phyloP scores from a whole-genome alignment of 2,888 invertebrate species.

The Hemithea aestivaria region DNA sequence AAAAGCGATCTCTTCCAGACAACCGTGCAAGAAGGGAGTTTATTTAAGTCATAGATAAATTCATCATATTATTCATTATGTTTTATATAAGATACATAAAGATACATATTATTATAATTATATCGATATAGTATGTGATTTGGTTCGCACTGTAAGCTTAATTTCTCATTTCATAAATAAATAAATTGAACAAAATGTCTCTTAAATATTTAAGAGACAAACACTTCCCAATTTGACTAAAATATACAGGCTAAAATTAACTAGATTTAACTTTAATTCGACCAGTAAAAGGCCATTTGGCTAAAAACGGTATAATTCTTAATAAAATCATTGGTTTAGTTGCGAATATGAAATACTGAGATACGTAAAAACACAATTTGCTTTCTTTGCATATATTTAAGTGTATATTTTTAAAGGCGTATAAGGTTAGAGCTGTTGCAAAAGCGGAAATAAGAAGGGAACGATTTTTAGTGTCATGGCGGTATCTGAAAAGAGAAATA shows the following conservation, averaged over 20 bases:
- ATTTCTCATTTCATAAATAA: too few relatives aligned
- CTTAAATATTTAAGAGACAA: too few relatives aligned
- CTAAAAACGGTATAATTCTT: conserved; percentile 38
- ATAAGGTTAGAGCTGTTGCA: conserved; percentile 30
- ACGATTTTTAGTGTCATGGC: conserved; percentile 54
- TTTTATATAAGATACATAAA: too few relatives aligned
- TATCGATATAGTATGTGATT: too few relatives aligned
- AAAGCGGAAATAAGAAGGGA: conserved; percentile 48
- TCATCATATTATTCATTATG: too few relatives aligned
- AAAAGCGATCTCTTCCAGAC: too few relatives aligned
- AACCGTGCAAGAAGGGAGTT: too few relatives aligned
- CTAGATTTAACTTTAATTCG: conserved; percentile 23
- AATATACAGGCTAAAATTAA: conserved; percentile 21
- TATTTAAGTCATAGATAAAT: too few relatives aligned
- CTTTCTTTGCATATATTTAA: conserved; percentile 36
- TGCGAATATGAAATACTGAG: conserved; percentile 38
- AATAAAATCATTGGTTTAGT: conserved; percentile 45
- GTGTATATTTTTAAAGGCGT: conserved; percentile 30
- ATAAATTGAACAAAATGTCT: too few relatives aligned
- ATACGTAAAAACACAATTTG: conserved; percentile 33
- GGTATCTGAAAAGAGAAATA: conserved; percentile 51
- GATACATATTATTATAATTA: too few relatives aligned
- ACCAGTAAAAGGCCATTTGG: conserved; percentile 48
- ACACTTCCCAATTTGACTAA: conserved; percentile 14
- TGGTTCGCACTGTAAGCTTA: too few relatives aligned